Evolutionary conservation across 2,113 vertebrate genomes (phyloP).

Genomic region (Anthoscopus minutus): DNA sequence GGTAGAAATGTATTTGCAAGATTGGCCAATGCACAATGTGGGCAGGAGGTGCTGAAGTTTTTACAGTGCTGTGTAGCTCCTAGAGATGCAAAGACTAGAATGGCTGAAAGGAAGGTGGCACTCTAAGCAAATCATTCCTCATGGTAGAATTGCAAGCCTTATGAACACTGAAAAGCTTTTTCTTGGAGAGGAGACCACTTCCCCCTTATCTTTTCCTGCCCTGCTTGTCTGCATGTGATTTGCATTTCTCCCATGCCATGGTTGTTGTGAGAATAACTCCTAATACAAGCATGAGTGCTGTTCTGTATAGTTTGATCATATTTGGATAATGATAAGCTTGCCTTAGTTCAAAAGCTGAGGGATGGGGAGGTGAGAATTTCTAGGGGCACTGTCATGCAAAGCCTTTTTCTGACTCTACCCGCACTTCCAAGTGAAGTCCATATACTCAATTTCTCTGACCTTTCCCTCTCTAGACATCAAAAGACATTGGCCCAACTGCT

Average conservation of each 20-base stretch:
- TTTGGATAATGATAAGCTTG: background rate
- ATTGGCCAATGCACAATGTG: background rate
- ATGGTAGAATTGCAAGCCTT: background rate
- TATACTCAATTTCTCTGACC: slow-evolving; percentile 39
- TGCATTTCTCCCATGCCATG: background rate
- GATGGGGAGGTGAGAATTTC: slow-evolving; percentile 35
- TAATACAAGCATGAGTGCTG: background rate
- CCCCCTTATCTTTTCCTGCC: background rate
- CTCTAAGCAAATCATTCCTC: background rate
- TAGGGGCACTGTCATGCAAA: background rate
- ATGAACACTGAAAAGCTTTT: background rate
- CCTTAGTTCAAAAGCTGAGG: slow-evolving; percentile 2
- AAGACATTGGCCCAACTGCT: slow-evolving; percentile 18
- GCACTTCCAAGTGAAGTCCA: background rate
- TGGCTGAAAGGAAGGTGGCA: background rate
- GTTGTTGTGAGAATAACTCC: background rate
- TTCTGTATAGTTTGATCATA: background rate
- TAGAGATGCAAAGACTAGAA: background rate
- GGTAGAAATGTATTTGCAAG: background rate
- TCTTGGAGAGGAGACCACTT: background rate
- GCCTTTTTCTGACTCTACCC: background rate
- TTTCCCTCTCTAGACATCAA: slow-evolving; percentile 37
- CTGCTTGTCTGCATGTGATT: background rate
- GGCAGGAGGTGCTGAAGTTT: background rate
- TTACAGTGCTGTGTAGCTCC: background rate